These are phyloP conservation scores for Linnaemya vulpina DNA, from an alignment of 2,888 invertebrate species.

Conservation along the genomic window DNA sequence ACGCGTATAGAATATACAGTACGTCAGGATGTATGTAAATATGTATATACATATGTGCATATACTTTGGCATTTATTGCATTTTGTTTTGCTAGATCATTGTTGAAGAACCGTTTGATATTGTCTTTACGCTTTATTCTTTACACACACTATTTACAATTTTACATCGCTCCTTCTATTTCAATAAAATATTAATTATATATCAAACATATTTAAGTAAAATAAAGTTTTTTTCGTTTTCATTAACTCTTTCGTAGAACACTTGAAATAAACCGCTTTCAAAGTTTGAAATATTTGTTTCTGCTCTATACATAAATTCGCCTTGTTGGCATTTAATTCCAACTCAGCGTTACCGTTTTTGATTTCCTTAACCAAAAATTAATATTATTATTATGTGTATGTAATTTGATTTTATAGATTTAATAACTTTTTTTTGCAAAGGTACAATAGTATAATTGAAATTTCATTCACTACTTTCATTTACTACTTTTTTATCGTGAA, in stretches of 20 bases:
- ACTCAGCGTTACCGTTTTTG: too few relatives aligned
- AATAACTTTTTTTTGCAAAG: too few relatives aligned
- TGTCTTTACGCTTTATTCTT: slow-evolving; percentile 86
- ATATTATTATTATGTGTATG: too few relatives aligned
- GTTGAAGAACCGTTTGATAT: slow-evolving; percentile 85
- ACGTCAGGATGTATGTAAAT: not conserved
- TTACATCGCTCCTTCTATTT: not conserved
- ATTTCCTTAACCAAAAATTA: too few relatives aligned
- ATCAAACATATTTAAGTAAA: not conserved
- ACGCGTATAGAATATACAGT: too few relatives aligned
- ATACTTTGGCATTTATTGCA: not conserved
- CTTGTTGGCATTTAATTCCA: not conserved
- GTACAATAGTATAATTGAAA: too few relatives aligned
- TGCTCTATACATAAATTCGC: not conserved
- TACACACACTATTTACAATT: slow-evolving; percentile 79
- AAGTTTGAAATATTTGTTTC: slow-evolving; percentile 1
- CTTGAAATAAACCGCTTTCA: not conserved
- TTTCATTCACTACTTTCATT: too few relatives aligned
- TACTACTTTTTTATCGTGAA: too few relatives aligned
- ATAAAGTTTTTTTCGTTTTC: too few relatives aligned
- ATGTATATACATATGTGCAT: slow-evolving; percentile 79
- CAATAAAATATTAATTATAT: not conserved
- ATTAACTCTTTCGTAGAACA: not conserved
- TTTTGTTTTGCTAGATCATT: slow-evolving; percentile 84
- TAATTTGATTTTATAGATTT: too few relatives aligned